Base-by-base conservation (phyloP, 2,797 vertebrate genomes). In the Pipistrellus nathusii region DNA sequence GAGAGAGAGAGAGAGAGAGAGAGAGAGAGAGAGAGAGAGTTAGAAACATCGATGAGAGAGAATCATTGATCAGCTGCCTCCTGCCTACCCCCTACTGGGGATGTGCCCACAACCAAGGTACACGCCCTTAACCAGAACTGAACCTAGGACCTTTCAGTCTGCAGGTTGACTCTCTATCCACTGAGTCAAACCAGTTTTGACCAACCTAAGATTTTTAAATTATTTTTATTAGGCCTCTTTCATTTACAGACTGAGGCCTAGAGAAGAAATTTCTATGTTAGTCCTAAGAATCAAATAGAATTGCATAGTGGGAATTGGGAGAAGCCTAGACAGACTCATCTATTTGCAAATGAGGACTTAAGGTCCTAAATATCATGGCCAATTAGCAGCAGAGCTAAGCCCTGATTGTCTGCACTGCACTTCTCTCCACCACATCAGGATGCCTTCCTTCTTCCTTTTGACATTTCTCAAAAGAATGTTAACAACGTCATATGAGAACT, bases 381-480 rank as follows among this genome's bases (percentile, higher is more conserved):
- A 95, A 91, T 95, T 93, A 96, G 55, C 48, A 35, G 59, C 64
- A 88, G 87, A 95, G 64, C 21, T 51, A 82, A 92, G 38, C 57
- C 95, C 57, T n/a, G 32, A 71, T 51, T 68, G 48, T 86, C 64
- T 71, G 18, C 55, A 68, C 86, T 11, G 3, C 2, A 25, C 44
- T 64, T 73, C 59, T 64, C 55, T 57, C 44, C 14, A 76, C 85
- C 78, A 69, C 76, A 81, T 15, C 15, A 51, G 8, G 32, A 77
- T 77, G 30, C 80, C 85, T 78, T n/a, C 76, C 55, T 90, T 8
- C 55, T 90, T 8, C 25, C 46, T 76, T 90, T 77, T 80, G 35
- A 94, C 48, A 5, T 80, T 93, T 95, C 94, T 95, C 96, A 95
- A 92, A 96, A 91, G 92, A 94, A 93, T 13, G 35, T 64, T 85